These are phyloP conservation scores for Rhizomys pruinosus DNA, from an alignment of 2,113 vertebrate species.

Conservation along the genomic window DNA sequence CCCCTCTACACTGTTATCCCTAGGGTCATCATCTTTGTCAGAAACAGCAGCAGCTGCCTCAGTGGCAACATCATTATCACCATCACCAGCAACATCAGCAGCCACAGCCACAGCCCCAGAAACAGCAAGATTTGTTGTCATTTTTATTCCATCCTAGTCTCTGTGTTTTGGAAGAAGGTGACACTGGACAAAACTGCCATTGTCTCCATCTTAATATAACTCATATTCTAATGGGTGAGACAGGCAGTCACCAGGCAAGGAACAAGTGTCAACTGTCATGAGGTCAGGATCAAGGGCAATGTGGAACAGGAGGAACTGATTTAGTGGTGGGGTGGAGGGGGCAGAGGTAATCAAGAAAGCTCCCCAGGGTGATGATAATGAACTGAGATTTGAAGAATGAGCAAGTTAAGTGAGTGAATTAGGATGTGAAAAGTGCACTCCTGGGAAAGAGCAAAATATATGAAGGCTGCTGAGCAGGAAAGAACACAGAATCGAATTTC, in stretches of 20 bases:
- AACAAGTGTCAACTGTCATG: not conserved
- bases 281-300: not conserved
- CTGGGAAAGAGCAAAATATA: not conserved
- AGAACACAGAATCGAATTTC: not conserved
- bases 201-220: not conserved
- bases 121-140: not conserved
- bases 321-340: not conserved
- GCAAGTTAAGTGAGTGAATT: conserved; percentile 50
- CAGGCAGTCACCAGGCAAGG: not conserved
- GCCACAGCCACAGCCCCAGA: not conserved
- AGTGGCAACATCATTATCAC: not conserved
- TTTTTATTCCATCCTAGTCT: not conserved
- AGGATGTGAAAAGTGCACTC: conserved; percentile 52
- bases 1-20: accelerated
- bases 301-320: conserved; percentile 16
- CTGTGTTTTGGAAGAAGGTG: not conserved
- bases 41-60: not conserved
- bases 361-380: conserved; percentile 47
- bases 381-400: conserved; percentile 65
- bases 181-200: not conserved
- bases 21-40: not conserved
- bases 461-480: not conserved
- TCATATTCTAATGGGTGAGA: conserved; percentile 40
- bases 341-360: not conserved
- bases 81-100: not conserved